These are phyloP conservation scores for Cephalopachus bancanus DNA, from an alignment of 2,797 vertebrate species.

Conservation along the genomic window DNA sequence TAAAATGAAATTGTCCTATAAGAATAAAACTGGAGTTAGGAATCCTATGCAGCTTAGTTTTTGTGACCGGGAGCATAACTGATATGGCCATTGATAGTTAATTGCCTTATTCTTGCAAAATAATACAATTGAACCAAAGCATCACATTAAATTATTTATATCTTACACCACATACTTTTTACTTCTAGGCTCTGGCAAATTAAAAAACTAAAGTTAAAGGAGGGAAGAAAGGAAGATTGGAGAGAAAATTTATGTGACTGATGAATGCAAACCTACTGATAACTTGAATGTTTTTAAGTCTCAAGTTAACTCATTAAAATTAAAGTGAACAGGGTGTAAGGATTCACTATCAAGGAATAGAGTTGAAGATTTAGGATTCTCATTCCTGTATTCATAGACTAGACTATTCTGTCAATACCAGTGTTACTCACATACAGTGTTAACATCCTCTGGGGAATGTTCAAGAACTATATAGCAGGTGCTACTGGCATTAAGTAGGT, in stretches of 20 bases:
- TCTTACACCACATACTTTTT: not conserved
- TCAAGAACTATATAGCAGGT: not conserved
- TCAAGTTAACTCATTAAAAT: conserved; percentile 16
- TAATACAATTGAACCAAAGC: not conserved
- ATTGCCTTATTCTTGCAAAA: not conserved
- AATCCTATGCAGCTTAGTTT: not conserved
- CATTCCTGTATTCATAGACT: not conserved
- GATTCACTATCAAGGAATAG: not conserved
- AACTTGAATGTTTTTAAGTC: not conserved
- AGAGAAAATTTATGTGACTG: not conserved
- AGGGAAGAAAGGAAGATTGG: not conserved
- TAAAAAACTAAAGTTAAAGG: not conserved
- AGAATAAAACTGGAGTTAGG: not conserved
- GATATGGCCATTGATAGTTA: not conserved
- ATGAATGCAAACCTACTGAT: not conserved
- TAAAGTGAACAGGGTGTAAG: not conserved
- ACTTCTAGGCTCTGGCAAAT: not conserved
- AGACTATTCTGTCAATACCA: not conserved
- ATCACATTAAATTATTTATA: not conserved
- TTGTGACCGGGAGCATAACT: not conserved
- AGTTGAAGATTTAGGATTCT: not conserved
- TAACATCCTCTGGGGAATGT: not conserved
- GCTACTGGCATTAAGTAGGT: not conserved
- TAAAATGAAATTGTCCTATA: conserved; percentile 19
- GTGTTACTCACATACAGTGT: not conserved